Percentiles rank a stretch among this genome's conserved stretches.
Evolutionary conservation across 2,797 vertebrate species (phyloP).

Genomic region (Xerus rutilus): DNA sequence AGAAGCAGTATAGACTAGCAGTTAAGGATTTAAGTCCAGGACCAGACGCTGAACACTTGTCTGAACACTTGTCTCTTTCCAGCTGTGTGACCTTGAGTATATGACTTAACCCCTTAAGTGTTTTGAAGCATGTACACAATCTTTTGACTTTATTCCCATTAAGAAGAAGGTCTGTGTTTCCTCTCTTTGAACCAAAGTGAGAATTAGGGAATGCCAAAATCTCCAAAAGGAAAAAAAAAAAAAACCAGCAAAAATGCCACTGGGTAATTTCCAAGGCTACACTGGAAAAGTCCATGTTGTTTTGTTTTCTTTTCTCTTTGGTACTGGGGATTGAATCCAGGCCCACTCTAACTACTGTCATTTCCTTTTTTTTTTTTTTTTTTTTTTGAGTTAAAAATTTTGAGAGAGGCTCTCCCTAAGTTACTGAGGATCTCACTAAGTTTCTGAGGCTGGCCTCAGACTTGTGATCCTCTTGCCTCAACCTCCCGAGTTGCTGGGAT

Average conservation of each 20-base stretch:
- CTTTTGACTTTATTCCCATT: background rate
- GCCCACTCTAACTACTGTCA: too few species aligned
- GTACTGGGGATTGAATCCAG: too few species aligned
- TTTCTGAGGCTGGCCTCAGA: too few species aligned
- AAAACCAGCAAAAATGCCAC: background rate
- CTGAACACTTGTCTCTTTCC: background rate
- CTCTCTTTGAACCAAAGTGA: background rate
- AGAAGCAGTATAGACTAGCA: background rate
- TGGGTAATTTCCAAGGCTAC: background rate
- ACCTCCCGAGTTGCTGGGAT: too few species aligned
- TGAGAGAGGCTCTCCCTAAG: too few species aligned
- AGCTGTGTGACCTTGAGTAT: background rate
- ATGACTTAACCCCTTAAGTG: background rate
- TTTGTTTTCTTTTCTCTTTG: too few species aligned
- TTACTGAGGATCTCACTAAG: too few species aligned
- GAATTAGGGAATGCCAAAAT: background rate
- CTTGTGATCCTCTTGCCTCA: too few species aligned
- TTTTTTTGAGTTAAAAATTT: too few species aligned
- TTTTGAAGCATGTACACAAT: background rate
- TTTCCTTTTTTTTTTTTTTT: too few species aligned
- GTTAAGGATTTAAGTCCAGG: background rate
- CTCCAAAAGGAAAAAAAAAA: background rate
- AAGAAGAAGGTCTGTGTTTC: background rate
- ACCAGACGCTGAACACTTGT: background rate
- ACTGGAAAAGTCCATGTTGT: background rate